A percentile compares a stretch with the other conserved stretches of the same genome.
These are phyloP conservation scores for Exaiptasia diaphana DNA, from an alignment of 64 coral and sea anemone species.

Conservation along the genomic window DNA sequence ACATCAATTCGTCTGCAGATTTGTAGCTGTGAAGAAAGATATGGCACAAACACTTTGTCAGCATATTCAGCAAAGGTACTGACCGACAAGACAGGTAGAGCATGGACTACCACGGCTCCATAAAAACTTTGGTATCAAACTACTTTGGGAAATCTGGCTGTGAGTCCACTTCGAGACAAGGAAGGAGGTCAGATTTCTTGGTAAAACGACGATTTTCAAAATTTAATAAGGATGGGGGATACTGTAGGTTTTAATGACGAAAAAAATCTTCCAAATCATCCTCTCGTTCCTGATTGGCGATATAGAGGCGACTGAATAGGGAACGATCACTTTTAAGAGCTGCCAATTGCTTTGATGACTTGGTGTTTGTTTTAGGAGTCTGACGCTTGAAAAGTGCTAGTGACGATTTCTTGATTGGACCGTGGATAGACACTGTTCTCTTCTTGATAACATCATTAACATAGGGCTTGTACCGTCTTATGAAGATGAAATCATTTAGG, in stretches of 20 bases:
- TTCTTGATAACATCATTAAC: background rate
- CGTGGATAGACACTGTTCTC: background rate
- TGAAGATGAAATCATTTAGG: too few species aligned
- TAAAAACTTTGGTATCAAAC: slow-evolving; percentile 8
- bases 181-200: slow-evolving; percentile 18
- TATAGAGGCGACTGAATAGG: slow-evolving; percentile 14
- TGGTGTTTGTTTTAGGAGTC: background rate
- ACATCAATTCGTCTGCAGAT: background rate
- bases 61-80: slow-evolving; percentile 41
- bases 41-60: background rate
- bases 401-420: background rate
- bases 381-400: background rate
- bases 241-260: background rate
- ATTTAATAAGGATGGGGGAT: background rate
- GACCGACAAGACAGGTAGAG: background rate
- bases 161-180: background rate
- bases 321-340: background rate
- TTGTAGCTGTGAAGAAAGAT: background rate
- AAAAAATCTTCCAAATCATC: slow-evolving; percentile 3
- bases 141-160: background rate
- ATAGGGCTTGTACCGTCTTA: background rate
- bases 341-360: background rate
- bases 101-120: slow-evolving; percentile 34
- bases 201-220: background rate
- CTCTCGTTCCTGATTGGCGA: background rate